These are phyloP conservation scores for Phaethon lepturus DNA, from an alignment of 2,113 vertebrate genomes.

Conservation along the genomic window DNA sequence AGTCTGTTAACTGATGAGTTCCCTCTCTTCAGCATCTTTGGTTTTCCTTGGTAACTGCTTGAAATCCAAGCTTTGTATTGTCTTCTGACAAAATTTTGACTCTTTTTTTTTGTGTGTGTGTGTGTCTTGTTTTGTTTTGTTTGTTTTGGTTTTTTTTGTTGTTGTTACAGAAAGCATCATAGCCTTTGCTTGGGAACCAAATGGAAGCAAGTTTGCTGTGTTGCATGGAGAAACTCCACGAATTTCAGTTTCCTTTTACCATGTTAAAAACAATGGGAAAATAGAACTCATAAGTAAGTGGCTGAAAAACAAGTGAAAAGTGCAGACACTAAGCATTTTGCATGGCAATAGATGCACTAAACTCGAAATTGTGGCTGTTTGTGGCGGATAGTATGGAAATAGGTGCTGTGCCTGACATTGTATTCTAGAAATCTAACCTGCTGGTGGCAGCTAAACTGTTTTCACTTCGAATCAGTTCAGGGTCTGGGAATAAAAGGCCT, in stretches of 20 bases:
- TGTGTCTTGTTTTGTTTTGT: no score
- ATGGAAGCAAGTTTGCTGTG: constrained; percentile 97
- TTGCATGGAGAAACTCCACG: constrained; percentile 93
- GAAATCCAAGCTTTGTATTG: not conserved
- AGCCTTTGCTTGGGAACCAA: constrained; percentile 98
- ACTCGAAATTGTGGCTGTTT: not conserved
- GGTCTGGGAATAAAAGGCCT: not conserved
- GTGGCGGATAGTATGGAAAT: not conserved
- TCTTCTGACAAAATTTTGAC: not conserved
- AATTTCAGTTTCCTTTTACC: constrained; percentile 95
- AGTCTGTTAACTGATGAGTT: not conserved
- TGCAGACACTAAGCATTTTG: not conserved
- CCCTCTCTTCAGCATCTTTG: rapidly evolving
- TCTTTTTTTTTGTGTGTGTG: no score
- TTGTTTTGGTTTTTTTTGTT: not conserved
- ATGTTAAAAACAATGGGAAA: constrained; percentile 97
- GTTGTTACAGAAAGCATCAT: constrained; percentile 89
- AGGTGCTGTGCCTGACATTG: not conserved
- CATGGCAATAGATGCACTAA: not conserved
- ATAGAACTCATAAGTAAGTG: constrained; percentile 96
- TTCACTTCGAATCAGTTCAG: not conserved
- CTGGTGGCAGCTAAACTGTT: not conserved
- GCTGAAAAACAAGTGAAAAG: not conserved
- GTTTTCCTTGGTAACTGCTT: not conserved
- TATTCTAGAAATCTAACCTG: not conserved